phyloP scores from a whole-genome alignment of 1,140 invertebrate genomes.

The Euschistus heros region DNA sequence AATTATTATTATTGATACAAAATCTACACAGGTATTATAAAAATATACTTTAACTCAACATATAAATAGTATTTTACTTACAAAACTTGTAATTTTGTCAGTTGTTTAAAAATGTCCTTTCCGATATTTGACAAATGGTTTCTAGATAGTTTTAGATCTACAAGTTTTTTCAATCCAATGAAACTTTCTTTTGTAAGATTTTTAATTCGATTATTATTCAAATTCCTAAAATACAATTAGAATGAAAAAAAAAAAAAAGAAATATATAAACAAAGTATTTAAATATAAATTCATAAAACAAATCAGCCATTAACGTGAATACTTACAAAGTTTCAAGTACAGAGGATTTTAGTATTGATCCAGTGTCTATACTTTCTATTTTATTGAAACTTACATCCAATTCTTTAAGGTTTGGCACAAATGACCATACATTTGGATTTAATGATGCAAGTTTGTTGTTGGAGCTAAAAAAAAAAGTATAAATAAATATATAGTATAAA shows the following conservation, averaged over 20 bases:
- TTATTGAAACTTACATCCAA: slow-evolving; percentile 54
- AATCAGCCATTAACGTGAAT: not conserved
- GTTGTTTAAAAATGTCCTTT: slow-evolving; percentile 58
- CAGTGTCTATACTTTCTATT: slow-evolving; percentile 43
- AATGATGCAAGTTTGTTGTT: not conserved
- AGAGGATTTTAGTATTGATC: slow-evolving; percentile 39
- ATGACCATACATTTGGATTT: not conserved
- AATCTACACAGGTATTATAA: too few relatives aligned
- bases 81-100: slow-evolving; percentile 37
- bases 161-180: slow-evolving; percentile 56
- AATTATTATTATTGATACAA: slow-evolving; percentile 52
- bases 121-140: slow-evolving; percentile 40
- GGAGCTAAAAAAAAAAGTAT: not conserved
- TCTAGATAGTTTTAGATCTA: slow-evolving; percentile 53
- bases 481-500: too few relatives aligned
- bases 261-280: slow-evolving; percentile 26
- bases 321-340: slow-evolving; percentile 40
- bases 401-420: slow-evolving; percentile 38
- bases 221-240: slow-evolving; percentile 33
- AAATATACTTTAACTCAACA: too few relatives aligned
- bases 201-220: slow-evolving; percentile 52
- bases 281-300: not conserved
- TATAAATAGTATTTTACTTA: slow-evolving; percentile 39
- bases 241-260: slow-evolving; percentile 32
- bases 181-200: slow-evolving; percentile 36